phyloP scores from a whole-genome alignment of 2,113 vertebrate species.

The Ranitomeya imitator region DNA sequence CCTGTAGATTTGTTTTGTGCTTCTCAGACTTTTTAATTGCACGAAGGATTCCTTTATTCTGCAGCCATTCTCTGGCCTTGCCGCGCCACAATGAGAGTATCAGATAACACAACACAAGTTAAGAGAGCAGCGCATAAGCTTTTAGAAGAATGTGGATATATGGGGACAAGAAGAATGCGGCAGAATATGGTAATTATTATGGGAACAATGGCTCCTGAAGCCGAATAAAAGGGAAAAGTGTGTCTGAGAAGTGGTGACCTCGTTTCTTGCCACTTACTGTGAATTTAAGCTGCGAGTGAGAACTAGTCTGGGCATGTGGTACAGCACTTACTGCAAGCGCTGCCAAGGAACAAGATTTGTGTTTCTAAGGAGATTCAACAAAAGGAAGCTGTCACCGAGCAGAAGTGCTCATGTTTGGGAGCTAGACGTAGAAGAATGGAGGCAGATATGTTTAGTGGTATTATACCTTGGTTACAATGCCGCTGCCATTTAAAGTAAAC shows the following conservation, averaged over 20 bases:
- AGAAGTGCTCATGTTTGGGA: constrained; percentile 66
- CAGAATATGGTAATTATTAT: constrained; percentile 63
- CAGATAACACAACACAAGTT: constrained; percentile 36
- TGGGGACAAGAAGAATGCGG: background rate
- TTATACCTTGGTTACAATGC: constrained; percentile 63
- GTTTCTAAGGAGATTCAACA: constrained; percentile 83
- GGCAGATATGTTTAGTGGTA: constrained; percentile 67
- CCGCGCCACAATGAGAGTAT: constrained; percentile 3
- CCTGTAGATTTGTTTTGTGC: background rate
- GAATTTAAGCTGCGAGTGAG: constrained; percentile 81
- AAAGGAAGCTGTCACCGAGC: constrained; percentile 74
- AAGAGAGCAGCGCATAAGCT: background rate
- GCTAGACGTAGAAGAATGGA: constrained; percentile 61
- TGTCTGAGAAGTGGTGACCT: constrained; percentile 77
- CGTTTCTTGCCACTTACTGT: constrained; percentile 81
- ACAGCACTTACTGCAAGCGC: constrained; percentile 68
- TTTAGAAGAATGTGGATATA: background rate
- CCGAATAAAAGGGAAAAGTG: constrained; percentile 70
- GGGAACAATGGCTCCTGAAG: constrained; percentile 69
- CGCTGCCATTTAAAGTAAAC: constrained; percentile 65
- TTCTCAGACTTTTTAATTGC: background rate
- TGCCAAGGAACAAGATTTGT: constrained; percentile 82
- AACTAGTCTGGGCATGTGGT: constrained; percentile 82
- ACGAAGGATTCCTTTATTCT: constrained; percentile 6
- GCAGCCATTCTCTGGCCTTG: background rate